Evolutionary conservation across 2,797 vertebrate genomes (phyloP).

Genomic region (Ctenosaura bakeri): DNA sequence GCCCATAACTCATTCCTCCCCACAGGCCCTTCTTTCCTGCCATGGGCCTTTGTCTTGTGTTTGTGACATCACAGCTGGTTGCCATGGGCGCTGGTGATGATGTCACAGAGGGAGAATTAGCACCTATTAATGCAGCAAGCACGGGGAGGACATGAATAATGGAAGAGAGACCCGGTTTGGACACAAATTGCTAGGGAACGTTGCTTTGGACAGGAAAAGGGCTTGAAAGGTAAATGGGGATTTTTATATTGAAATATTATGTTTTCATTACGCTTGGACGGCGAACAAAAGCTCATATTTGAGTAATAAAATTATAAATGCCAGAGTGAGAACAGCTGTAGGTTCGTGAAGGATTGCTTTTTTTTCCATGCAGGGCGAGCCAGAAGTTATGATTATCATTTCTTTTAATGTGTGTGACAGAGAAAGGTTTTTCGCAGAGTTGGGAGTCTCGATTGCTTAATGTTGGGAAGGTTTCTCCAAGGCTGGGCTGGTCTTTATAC

Average conservation of each 20-base stretch:
- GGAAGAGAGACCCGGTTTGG: constrained; percentile 42
- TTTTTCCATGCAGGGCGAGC: constrained; percentile 69
- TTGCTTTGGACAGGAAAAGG: constrained; percentile 72
- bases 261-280: constrained; percentile 72
- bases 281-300: constrained; percentile 66
- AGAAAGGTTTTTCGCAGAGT: neutral
- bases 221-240: constrained; percentile 77
- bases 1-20: constrained; percentile 58
- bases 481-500: neutral
- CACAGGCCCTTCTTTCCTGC: constrained; percentile 9
- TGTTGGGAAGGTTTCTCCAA: neutral
- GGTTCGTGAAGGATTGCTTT: constrained; percentile 35
- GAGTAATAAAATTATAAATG: constrained; percentile 68
- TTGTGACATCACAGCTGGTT: constrained; percentile 72
- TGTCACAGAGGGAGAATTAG: constrained; percentile 67
- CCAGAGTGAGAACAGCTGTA: constrained; percentile 72
- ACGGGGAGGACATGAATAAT: constrained; percentile 65
- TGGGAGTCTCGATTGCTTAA: neutral
- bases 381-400: constrained; percentile 59
- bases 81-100: constrained; percentile 61
- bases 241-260: constrained; percentile 72
- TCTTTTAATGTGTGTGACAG: constrained; percentile 43
- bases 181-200: constrained; percentile 68
- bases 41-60: constrained; percentile 65
- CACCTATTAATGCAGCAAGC: constrained; percentile 51